phyloP scores from a whole-genome alignment of 1,140 invertebrate species.

The Drosophila tani region DNA sequence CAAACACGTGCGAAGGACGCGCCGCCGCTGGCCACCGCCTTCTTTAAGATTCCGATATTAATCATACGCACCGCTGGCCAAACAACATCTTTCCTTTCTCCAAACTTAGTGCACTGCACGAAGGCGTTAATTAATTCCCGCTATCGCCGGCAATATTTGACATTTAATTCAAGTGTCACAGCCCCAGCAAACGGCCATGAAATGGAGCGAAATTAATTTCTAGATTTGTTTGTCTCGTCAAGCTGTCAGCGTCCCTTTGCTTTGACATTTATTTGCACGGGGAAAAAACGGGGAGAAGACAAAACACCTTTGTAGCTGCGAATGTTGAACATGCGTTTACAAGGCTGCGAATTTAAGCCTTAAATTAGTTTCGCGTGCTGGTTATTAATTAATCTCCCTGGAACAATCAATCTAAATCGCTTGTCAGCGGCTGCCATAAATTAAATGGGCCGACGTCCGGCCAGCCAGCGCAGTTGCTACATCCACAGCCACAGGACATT shows the following conservation, averaged over 20 bases:
- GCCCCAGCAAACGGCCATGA: constrained; percentile 34
- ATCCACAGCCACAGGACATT: background rate
- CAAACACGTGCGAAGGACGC: constrained; percentile 51
- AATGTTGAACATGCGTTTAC: constrained; percentile 40
- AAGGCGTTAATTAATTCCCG: constrained; percentile 70
- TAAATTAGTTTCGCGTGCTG: constrained; percentile 70
- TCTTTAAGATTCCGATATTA: constrained; percentile 52
- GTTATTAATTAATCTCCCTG: constrained; percentile 74
- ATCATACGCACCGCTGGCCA: constrained; percentile 69
- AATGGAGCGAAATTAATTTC: constrained; percentile 74
- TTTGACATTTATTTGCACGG: constrained; percentile 56
- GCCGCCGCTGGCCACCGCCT: too few species aligned
- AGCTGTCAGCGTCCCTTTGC: constrained; percentile 16
- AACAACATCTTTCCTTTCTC: background rate
- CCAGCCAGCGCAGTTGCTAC: constrained; percentile 14
- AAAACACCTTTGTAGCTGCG: constrained; percentile 56
- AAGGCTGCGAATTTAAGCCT: constrained; percentile 22
- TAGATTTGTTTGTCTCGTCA: constrained; percentile 47
- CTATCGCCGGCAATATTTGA: constrained; percentile 52
- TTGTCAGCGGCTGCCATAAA: constrained; percentile 65
- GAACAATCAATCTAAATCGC: constrained; percentile 79
- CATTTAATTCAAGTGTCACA: constrained; percentile 60
- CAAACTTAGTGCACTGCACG: constrained; percentile 6
- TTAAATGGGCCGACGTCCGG: constrained; percentile 38
- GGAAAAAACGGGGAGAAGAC: too few species aligned